Percentiles rank a stretch among this genome's conserved stretches.
Evolutionary conservation across 2,888 invertebrate genomes (phyloP).

Genomic region (Leucoptera coffeella): DNA sequence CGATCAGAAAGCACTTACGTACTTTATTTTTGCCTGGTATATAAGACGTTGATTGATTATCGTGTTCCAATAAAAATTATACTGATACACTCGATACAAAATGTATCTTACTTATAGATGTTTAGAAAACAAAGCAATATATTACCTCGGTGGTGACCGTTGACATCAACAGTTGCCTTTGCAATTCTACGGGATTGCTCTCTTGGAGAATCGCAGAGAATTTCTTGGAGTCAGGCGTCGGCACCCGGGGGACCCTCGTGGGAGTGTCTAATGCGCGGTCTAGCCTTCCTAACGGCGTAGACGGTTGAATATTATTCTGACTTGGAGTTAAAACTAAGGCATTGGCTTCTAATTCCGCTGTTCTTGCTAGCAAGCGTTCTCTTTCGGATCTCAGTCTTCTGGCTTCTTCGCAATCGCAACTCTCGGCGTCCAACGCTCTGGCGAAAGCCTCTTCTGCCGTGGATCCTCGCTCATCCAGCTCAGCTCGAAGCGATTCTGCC

Average conservation of each 20-base stretch:
- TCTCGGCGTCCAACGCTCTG: slow-evolving; percentile 30
- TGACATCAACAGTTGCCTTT: slow-evolving; percentile 74
- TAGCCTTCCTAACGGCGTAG: slow-evolving; percentile 55
- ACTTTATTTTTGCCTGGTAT: too few relatives aligned
- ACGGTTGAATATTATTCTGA: slow-evolving; percentile 39
- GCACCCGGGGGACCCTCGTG: slow-evolving; percentile 55
- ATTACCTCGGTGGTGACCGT: too few relatives aligned
- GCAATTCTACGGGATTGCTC: slow-evolving; percentile 74
- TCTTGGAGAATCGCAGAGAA: slow-evolving; percentile 79
- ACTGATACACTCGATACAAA: too few relatives aligned
- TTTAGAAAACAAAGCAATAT: too few relatives aligned
- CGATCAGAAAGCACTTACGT: too few relatives aligned
- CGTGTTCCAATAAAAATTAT: too few relatives aligned
- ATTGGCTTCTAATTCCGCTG: slow-evolving; percentile 74
- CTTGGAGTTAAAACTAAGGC: slow-evolving; percentile 49
- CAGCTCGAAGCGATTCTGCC: slow-evolving; percentile 59
- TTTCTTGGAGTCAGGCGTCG: slow-evolving; percentile 65
- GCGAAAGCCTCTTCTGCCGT: slow-evolving; percentile 60
- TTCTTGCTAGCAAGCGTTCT: slow-evolving; percentile 66
- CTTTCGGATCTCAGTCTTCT: slow-evolving; percentile 64
- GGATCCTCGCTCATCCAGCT: slow-evolving; percentile 40
- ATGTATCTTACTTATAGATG: too few relatives aligned
- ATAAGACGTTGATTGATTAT: too few relatives aligned
- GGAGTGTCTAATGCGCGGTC: slow-evolving; percentile 65
- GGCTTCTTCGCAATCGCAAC: slow-evolving; percentile 36